Evolutionary conservation across 2,797 vertebrate genomes (phyloP), one percentile per base, ranked within the genome.

Genomic region (Ctenopoma kingsleyae): DNA sequence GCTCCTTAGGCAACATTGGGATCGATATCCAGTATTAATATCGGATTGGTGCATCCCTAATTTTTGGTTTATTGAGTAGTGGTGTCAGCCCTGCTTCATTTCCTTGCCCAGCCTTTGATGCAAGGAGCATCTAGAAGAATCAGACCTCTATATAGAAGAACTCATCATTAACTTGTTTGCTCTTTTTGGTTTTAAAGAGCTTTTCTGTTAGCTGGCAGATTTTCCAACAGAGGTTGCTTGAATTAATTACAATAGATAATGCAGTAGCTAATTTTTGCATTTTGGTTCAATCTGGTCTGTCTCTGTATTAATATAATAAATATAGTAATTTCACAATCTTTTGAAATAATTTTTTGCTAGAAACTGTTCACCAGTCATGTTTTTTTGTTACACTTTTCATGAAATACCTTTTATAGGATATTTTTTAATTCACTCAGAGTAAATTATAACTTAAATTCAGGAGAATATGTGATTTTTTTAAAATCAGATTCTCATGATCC

Each of bases 71-170:
- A 30, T 30, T 30, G 6, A 30, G 7, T 30, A 30, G 27, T 30
- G 1, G 6, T 30, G 7, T 30, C 27, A 6, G 7, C 27, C 27
- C 27, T 30, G 27, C 27, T 30, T 6, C 6, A 30, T 7, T 30
- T 6, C 5, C 27, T 25, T 25, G 8, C 35, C 58, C 30, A 71
- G 65, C 49, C 44, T 71, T 79, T 67, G 30, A 74, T 76, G 40
- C 46, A 38, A 41, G 16, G 20, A 78, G 43, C 40, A 67, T 69
- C 46, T 55, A 75, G 60, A 67, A 44, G 25, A 78, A 72, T 67
- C 48, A 41, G 32, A 67, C 20, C 15, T 61, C 8, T 2, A 17
- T 10, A 46, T 65, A 47, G 35, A 74, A 67, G 51, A 74, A 71
- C 66, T 25, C 23, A 25, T 25, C 23, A 25, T 25, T 4, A 25